Percentiles rank a stretch among this genome's conserved stretches.
Evolutionary conservation across 2,888 invertebrate genomes (phyloP).

Genomic region (Diadromus collaris): DNA sequence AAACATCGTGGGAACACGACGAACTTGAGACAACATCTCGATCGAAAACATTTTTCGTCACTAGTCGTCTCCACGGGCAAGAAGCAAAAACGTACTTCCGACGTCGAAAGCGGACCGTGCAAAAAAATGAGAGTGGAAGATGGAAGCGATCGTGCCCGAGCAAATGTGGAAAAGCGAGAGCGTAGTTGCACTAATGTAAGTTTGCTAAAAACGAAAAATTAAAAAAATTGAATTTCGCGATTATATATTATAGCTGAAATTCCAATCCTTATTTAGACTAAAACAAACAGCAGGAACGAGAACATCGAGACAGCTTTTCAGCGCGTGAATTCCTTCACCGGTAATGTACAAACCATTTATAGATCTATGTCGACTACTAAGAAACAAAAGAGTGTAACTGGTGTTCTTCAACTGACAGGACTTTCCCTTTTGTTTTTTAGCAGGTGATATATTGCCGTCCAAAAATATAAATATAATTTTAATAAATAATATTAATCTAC

Average conservation of each 20-base stretch:
- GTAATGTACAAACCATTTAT: neutral
- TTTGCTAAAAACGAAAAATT: neutral
- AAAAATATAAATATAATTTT: neutral
- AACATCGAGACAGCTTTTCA: neutral
- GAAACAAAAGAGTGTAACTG: too few relatives aligned
- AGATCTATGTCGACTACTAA: too few relatives aligned
- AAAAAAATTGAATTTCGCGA: neutral
- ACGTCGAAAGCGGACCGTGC: neutral
- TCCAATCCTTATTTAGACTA: neutral
- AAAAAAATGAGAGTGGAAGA: neutral
- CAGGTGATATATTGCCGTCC: neutral
- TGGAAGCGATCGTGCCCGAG: neutral
- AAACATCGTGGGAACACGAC: conserved; percentile 20
- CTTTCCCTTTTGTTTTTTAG: too few relatives aligned
- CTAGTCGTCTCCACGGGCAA: neutral
- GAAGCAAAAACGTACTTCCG: neutral
- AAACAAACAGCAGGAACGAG: neutral
- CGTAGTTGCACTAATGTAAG: neutral
- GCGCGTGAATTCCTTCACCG: neutral
- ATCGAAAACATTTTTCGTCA: neutral
- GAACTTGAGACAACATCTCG: conserved; percentile 7
- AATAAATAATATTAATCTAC: neutral
- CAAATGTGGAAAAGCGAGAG: neutral
- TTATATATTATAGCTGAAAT: neutral
- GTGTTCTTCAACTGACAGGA: too few relatives aligned